These are phyloP conservation scores for Aepyceros melampus DNA, from an alignment of 2,113 vertebrate genomes.

Conservation along the genomic window DNA sequence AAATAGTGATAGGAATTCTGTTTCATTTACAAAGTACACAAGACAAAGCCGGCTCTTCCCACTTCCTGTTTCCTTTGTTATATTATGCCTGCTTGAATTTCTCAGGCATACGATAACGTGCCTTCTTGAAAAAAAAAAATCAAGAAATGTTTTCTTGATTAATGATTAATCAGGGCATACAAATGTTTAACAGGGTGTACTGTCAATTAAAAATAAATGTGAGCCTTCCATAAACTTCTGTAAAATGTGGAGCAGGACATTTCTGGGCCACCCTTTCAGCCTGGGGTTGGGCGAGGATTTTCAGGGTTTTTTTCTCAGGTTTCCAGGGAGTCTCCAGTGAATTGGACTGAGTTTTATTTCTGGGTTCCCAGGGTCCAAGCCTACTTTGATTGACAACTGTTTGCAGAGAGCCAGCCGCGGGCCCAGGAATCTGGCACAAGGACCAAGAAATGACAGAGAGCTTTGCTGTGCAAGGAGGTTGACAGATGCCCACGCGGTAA, in stretches of 20 bases:
- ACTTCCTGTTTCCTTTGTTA: neutral
- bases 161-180: neutral
- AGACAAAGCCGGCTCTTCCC: neutral
- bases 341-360: neutral
- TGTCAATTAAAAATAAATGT: neutral
- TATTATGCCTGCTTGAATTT: neutral
- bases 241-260: no score
- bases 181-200: neutral
- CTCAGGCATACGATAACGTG: neutral
- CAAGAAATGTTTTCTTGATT: neutral
- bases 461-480: neutral
- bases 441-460: neutral
- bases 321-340: slow-evolving; percentile 24
- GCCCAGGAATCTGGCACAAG: neutral
- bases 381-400: neutral
- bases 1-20: neutral
- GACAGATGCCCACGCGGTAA: fast-evolving
- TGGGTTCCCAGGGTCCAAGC: neutral
- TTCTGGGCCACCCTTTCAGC: neutral
- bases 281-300: neutral
- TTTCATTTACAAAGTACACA: neutral
- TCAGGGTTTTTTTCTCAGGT: neutral
- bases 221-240: neutral
- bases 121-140: neutral
- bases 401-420: neutral